A percentile compares a stretch with the other conserved stretches of the same genome.
phyloP scores from a whole-genome alignment of 2,113 vertebrate species.

The Hiodon alosoides region DNA sequence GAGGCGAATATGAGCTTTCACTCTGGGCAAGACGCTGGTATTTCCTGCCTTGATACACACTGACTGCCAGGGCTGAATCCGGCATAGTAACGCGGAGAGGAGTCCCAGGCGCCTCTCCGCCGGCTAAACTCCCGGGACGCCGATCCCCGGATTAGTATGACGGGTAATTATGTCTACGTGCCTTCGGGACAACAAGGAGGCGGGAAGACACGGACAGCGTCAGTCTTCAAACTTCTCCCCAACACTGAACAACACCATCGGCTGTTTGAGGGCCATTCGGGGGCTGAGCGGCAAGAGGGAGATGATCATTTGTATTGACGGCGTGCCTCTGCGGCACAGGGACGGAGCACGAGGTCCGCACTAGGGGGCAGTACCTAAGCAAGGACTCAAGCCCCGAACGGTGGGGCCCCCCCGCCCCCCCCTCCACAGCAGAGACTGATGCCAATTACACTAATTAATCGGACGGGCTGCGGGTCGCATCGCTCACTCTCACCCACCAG shows the following conservation, averaged over 20 bases:
- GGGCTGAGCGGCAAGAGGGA: too few species aligned
- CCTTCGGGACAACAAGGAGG: not conserved
- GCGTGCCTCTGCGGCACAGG: too few species aligned
- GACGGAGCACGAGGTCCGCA: not conserved
- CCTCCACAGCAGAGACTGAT: constrained; percentile 39
- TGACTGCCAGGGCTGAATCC: not conserved
- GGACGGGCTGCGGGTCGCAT: constrained; percentile 44
- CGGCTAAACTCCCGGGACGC: not conserved
- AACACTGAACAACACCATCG: too few species aligned
- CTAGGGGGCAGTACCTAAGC: not conserved
- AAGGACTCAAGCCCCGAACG: constrained; percentile 32
- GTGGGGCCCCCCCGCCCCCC: constrained; percentile 42
- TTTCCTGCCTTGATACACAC: constrained; percentile 1
- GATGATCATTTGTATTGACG: too few species aligned
- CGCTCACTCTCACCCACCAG: constrained; percentile 40
- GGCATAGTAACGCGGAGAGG: not conserved
- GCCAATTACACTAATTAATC: constrained; percentile 64
- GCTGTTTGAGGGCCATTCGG: too few species aligned
- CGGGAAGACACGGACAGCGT: not conserved
- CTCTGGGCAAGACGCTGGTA: not conserved
- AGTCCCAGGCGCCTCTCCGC: not conserved
- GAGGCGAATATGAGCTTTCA: not conserved
- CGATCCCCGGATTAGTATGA: not conserved
- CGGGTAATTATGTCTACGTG: not conserved
- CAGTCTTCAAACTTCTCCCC: not conserved